Percentiles rank a stretch among this genome's conserved stretches.
Conservation (phyloP, 2,888 invertebrate genomes). For the Heliconius aoede region DNA sequence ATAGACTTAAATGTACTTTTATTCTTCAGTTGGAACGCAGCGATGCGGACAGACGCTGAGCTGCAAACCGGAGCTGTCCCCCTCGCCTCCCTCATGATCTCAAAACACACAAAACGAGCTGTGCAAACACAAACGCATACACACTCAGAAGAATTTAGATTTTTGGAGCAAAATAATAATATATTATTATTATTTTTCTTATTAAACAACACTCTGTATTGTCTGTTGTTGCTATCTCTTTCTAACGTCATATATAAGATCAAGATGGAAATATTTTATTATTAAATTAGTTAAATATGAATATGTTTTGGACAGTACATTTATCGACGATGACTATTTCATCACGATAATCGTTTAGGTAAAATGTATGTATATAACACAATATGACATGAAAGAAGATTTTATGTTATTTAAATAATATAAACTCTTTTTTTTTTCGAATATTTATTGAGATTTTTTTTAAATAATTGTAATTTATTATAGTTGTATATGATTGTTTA, state of each 20-base stretch:
- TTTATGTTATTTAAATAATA: too few species aligned
- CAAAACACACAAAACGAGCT: background rate
- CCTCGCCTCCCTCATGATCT: slow-evolving; percentile 8
- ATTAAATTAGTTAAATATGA: too few species aligned
- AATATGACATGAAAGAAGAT: too few species aligned
- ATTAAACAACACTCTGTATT: background rate
- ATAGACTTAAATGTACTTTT: background rate
- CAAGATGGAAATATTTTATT: background rate
- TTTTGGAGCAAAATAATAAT: slow-evolving; percentile 20
- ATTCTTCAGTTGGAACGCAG: slow-evolving; percentile 2
- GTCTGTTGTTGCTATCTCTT: slow-evolving; percentile 6
- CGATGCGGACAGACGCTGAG: slow-evolving; percentile 3
- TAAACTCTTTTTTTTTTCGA: too few species aligned
- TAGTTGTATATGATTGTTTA: too few species aligned
- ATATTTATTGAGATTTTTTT: too few species aligned
- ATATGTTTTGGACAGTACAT: too few species aligned
- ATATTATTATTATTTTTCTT: slow-evolving; percentile 25
- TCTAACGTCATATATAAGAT: background rate
- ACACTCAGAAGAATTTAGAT: background rate
- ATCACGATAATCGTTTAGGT: background rate
- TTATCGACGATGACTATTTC: too few species aligned
- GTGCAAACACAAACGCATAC: background rate
- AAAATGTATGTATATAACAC: background rate
- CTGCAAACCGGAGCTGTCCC: background rate
- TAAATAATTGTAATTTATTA: too few species aligned